phyloP scores from a whole-genome alignment of 2,797 vertebrate species.

The Parotocinclus haroldoi region DNA sequence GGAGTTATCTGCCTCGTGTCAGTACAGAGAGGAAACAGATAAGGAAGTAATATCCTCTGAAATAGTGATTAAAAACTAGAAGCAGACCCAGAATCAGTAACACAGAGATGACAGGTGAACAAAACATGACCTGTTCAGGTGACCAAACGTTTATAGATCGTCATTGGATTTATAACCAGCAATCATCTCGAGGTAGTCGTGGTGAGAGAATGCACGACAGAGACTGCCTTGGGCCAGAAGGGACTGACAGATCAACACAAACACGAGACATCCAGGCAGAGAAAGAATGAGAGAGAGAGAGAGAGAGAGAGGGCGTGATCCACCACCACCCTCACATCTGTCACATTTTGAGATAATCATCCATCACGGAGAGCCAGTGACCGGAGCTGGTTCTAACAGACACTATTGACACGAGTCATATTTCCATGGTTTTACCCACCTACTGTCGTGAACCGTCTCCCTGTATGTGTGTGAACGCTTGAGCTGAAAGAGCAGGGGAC shows the following conservation, averaged over 20 bases:
- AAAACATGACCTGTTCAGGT: no score
- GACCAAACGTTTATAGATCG: no score
- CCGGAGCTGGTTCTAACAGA: constrained; percentile 92
- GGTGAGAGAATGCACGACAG: constrained; percentile 22
- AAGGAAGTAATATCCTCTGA: constrained; percentile 8
- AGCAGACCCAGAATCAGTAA: no score
- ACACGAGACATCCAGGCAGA: constrained; percentile 52
- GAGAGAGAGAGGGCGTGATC: constrained; percentile 47
- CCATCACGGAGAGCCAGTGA: constrained; percentile 87
- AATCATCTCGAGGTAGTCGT: constrained; percentile 39
- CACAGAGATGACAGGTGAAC: no score
- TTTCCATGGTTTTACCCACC: constrained; percentile 81
- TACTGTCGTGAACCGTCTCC: constrained; percentile 67
- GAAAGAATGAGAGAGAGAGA: constrained; percentile 23
- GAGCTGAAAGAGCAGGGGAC: constrained; percentile 10
- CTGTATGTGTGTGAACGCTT: constrained; percentile 25
- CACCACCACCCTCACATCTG: constrained; percentile 81
- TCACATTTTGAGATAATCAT: constrained; percentile 95
- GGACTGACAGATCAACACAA: constrained; percentile 45
- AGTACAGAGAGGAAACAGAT: constrained; percentile 67
- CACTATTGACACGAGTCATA: constrained; percentile 92
- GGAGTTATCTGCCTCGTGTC: constrained; percentile 88
- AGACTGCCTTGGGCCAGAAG: constrained; percentile 8
- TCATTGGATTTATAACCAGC: constrained; percentile 29
- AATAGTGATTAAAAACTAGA: not conserved